Base-by-base conservation (phyloP, 2,888 invertebrate genomes). In the Microplitis deprimator region DNA sequence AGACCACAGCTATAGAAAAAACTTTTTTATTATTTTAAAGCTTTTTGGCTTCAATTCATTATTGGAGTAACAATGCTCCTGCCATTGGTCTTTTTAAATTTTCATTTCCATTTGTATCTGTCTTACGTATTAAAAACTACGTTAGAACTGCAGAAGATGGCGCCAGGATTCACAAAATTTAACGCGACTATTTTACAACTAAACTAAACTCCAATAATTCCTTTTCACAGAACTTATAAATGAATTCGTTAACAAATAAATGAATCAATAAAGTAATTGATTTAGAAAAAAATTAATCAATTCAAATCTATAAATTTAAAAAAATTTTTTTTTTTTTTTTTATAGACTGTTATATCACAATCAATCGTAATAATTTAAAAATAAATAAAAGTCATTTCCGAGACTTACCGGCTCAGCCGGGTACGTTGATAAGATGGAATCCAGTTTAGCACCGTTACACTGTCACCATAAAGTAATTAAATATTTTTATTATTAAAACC, bases 391-490 rank as follows among this genome's bases (percentile, higher is more conserved):
- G 65, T 65, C 5, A 75, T 69, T 60, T 69, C 59, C 65, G 10
- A 50, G 20, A 89, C 89, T 89, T 87, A 89, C 89, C 89, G 86
- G 86, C 84, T 84, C 84, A 81, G 85, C 84, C 79, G 86, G 84
- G 79, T 84, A 85, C 81, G 84, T 85, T 77, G 86, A 80, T 76
- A 84, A 80, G 79, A 84, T 82, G 84, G 86, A 87, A 88, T 89
- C 88, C 89, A 89, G 87, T 84, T 87, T 88, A 85, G 77, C 80
- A 84, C 80, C 76, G 77, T 80, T 82, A 79, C 82, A 82, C 82
- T 80, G 68, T 81, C 82, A 81, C 80, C 79, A 78, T 38, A 20
- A 29, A 65, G 13, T 8, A 65, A 65, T 13, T 8, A 65, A 65
- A 65, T 29, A 65, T 65, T 65, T 65, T 20, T 13, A 29, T 65